Percentiles rank a stretch among this genome's conserved stretches.
Evolutionary conservation across 2,888 invertebrate genomes (phyloP).

Genomic region (Epicampocera succincta): DNA sequence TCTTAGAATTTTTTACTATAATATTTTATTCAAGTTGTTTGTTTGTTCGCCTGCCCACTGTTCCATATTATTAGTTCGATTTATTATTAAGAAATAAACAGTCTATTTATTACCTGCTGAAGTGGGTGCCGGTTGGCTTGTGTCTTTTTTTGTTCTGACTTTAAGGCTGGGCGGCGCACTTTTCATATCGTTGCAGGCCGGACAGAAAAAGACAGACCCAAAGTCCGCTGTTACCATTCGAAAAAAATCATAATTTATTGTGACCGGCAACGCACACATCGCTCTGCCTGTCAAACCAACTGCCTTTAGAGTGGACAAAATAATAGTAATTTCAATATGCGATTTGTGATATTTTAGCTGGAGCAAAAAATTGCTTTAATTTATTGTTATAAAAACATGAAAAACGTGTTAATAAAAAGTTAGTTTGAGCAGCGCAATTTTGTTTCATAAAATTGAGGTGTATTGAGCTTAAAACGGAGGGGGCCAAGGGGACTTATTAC

Average conservation of each 20-base stretch:
- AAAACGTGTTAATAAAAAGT: background rate
- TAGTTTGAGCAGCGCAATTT: background rate
- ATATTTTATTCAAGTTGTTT: no score
- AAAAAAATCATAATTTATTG: constrained; percentile 48
- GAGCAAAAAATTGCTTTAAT: constrained; percentile 7
- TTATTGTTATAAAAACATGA: constrained; percentile 12
- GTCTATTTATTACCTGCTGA: constrained; percentile 23
- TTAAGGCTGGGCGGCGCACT: constrained; percentile 55
- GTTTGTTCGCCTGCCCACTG: constrained; percentile 2
- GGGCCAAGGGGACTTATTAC: no score
- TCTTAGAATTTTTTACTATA: no score
- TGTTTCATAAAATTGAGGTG: no score
- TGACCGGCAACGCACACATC: constrained; percentile 26
- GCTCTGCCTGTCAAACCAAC: constrained; percentile 30
- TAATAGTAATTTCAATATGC: background rate
- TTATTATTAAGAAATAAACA: constrained; percentile 9
- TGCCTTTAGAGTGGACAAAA: constrained; percentile 29
- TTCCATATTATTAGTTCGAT: background rate
- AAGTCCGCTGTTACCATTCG: constrained; percentile 27
- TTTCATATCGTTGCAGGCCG: constrained; percentile 27
- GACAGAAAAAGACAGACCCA: background rate
- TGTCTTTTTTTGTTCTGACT: no score
- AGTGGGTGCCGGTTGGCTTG: background rate
- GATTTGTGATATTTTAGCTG: background rate
- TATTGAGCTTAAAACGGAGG: no score